Percentiles rank a stretch among this genome's conserved stretches.
These are phyloP conservation scores for Onchidella celtica DNA, from an alignment of 2,888 invertebrate species.

Conservation along the genomic window DNA sequence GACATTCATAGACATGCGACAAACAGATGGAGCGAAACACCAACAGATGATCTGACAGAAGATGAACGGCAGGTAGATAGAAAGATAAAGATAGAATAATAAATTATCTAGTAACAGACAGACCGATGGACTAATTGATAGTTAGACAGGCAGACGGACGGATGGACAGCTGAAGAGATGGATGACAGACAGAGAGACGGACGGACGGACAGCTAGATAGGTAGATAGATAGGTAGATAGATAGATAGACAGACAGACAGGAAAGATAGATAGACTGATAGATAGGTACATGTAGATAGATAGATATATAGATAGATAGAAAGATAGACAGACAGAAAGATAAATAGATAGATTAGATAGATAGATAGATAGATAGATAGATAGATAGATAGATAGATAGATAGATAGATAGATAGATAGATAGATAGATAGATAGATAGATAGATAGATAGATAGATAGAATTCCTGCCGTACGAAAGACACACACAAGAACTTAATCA, in stretches of 20 bases:
- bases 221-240: conserved; percentile 26
- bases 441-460: conserved; percentile 22
- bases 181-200: too few species aligned
- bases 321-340: background rate
- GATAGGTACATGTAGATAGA: too few species aligned
- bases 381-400: conserved; percentile 13
- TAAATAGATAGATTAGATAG: conserved; percentile 16
- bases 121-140: background rate
- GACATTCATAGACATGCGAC: too few species aligned
- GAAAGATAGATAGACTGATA: too few species aligned
- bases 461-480: background rate
- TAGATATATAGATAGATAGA: conserved; percentile 10
- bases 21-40: conserved; percentile 48
- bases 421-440: background rate
- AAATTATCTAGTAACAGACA: too few species aligned
- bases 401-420: conserved; percentile 20
- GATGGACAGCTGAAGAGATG: background rate
- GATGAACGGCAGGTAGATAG: background rate
- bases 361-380: conserved; percentile 40
- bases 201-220: too few species aligned
- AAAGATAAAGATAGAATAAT: background rate
- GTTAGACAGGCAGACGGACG: background rate
- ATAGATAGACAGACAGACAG: too few species aligned
- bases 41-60: conserved; percentile 30
- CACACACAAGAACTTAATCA: background rate